Conservation (phyloP, 2,113 vertebrate genomes). For the Heterocephalus glaber region DNA sequence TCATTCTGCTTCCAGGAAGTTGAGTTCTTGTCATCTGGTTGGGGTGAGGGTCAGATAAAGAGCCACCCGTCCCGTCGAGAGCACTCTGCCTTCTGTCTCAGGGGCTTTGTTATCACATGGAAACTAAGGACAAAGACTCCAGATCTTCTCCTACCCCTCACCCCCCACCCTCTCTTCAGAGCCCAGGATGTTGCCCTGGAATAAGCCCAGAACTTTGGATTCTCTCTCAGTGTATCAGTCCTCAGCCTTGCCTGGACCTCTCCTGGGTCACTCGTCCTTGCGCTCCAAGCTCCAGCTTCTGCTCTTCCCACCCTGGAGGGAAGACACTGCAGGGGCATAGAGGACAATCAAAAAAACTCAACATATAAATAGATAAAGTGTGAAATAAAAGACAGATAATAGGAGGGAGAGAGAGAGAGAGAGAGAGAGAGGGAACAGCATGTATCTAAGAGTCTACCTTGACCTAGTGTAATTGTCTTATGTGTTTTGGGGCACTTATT, state of each 20-base stretch:
- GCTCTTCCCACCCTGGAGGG: background rate
- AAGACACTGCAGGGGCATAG: background rate
- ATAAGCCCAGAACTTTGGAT: background rate
- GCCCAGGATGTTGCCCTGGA: background rate
- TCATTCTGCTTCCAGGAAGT: background rate
- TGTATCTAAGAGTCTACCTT: background rate
- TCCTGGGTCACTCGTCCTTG: fast-evolving
- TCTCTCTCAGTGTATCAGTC: background rate
- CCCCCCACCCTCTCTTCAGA: background rate
- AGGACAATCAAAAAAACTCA: background rate
- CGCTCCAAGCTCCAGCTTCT: background rate
- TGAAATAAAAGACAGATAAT: background rate
- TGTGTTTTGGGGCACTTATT: background rate
- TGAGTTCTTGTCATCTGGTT: background rate
- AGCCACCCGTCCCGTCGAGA: no score
- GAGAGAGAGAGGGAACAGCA: no score
- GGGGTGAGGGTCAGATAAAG: background rate
- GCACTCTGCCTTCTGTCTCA: background rate
- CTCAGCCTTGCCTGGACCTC: background rate
- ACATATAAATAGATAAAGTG: background rate
- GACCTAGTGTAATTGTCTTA: background rate
- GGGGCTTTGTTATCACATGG: background rate
- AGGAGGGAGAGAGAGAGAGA: background rate
- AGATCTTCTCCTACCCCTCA: background rate
- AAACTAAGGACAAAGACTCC: background rate